Evolutionary conservation across 2,888 invertebrate genomes (phyloP).

Genomic region (Trichopria drosophilae): DNA sequence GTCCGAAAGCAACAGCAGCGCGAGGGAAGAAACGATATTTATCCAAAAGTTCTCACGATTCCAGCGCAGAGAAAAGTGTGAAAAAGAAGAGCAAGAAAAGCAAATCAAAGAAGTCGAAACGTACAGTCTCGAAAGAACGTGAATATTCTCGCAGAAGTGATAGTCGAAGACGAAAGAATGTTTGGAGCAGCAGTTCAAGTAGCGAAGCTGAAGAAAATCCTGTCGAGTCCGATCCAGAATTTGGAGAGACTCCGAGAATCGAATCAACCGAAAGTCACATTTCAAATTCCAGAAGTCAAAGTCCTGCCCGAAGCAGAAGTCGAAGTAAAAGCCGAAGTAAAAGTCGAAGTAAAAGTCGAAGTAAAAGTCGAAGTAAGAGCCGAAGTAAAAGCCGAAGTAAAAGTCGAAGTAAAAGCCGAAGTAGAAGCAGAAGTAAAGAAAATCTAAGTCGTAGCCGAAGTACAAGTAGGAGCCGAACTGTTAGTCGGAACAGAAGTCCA

Average conservation of each 20-base stretch:
- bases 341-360: too few relatives aligned
- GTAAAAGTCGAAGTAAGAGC: too few relatives aligned
- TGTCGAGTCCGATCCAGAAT: too few relatives aligned
- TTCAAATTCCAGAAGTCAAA: slow-evolving; percentile 10
- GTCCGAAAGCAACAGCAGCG: slow-evolving; percentile 15
- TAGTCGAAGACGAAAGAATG: slow-evolving; percentile 23
- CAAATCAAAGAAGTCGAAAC: slow-evolving; percentile 23
- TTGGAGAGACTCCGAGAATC: too few relatives aligned
- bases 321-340: neutral
- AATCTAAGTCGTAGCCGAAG: slow-evolving; percentile 14
- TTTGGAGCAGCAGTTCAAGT: slow-evolving; percentile 8
- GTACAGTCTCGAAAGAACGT: slow-evolving; percentile 23
- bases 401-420: slow-evolving; percentile 17
- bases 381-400: too few relatives aligned
- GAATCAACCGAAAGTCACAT: slow-evolving; percentile 2
- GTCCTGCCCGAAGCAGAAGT: slow-evolving; percentile 8
- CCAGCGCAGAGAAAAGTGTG: slow-evolving; percentile 30
- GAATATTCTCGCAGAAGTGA: slow-evolving; percentile 32
- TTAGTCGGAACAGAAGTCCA: too few relatives aligned
- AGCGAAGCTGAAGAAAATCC: neutral
- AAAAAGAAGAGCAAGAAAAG: slow-evolving; percentile 26
- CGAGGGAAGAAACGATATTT: slow-evolving; percentile 28
- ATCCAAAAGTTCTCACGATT: slow-evolving; percentile 34
- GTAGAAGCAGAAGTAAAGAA: slow-evolving; percentile 9
- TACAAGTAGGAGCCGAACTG: slow-evolving; percentile 3